Percentiles rank a stretch among this genome's conserved stretches.
These are phyloP conservation scores for Petaurus breviceps DNA, from an alignment of 2,113 vertebrate species.

Conservation along the genomic window DNA sequence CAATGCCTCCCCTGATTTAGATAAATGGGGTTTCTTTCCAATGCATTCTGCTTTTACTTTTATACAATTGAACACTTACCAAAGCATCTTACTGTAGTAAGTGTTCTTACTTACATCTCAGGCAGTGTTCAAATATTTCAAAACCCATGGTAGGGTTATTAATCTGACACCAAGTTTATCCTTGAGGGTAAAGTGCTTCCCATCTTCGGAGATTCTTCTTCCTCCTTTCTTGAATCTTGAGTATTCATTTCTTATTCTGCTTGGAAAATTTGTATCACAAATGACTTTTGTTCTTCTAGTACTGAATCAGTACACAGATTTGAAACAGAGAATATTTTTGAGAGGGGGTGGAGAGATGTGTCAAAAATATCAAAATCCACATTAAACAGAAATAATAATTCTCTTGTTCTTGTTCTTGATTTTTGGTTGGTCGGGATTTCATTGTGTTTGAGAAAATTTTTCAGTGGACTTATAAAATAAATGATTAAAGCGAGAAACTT, in stretches of 20 bases:
- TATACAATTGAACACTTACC: conserved; percentile 76
- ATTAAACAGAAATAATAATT: not conserved
- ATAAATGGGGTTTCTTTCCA: conserved; percentile 78
- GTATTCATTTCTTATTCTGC: conserved; percentile 67
- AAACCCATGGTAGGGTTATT: conserved; percentile 74
- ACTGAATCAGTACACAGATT: not conserved
- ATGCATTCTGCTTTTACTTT: conserved; percentile 77
- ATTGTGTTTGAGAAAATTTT: not conserved
- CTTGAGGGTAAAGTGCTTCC: conserved; percentile 71
- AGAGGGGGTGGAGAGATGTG: not conserved
- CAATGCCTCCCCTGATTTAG: conserved; percentile 81
- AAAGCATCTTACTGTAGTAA: conserved; percentile 74
- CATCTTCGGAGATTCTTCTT: conserved; percentile 49
- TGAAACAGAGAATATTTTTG: not conserved
- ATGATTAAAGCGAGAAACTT: not conserved
- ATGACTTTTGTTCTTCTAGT: not conserved
- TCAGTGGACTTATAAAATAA: not conserved
- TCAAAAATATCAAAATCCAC: not conserved
- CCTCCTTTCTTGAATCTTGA: conserved; percentile 1
- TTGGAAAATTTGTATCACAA: conserved; percentile 1
- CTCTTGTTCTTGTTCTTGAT: not conserved
- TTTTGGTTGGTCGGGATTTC: not conserved
- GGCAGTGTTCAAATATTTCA: conserved; percentile 77
- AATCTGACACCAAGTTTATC: conserved; percentile 70
- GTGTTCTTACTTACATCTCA: too few species aligned